Conservation (phyloP, 1,140 invertebrate genomes). For the Hycleus cichorii region DNA sequence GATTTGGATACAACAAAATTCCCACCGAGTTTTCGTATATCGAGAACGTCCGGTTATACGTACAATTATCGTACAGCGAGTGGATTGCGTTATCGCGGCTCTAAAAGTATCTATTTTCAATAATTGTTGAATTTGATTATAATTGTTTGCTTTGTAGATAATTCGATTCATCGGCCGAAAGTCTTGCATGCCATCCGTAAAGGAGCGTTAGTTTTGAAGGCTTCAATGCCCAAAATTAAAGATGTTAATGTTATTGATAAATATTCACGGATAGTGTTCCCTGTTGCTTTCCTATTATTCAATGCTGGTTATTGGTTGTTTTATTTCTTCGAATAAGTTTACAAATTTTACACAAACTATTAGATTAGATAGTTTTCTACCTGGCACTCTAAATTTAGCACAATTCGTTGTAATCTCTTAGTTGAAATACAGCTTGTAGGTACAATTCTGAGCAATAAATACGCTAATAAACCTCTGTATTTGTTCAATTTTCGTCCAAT, state of each 20-base stretch:
- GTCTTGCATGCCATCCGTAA: constrained; percentile 69
- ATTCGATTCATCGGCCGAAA: constrained; percentile 52
- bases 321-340: constrained; percentile 65
- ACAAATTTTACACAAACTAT: not conserved
- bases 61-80: constrained; percentile 40
- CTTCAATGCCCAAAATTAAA: constrained; percentile 86
- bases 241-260: constrained; percentile 97
- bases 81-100: constrained; percentile 53
- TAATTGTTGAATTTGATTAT: not conserved
- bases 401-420: not conserved
- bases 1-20: constrained; percentile 57
- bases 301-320: constrained; percentile 93
- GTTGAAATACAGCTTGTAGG: not conserved
- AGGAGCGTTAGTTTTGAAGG: constrained; percentile 69
- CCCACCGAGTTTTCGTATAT: constrained; percentile 73
- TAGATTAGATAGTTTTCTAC: not conserved
- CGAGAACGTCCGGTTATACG: constrained; percentile 50
- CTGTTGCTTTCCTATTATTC: constrained; percentile 88
- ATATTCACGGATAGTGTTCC: constrained; percentile 90
- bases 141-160: constrained; percentile 39
- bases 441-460: no score
- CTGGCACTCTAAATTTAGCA: not conserved
- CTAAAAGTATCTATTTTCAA: constrained; percentile 42
- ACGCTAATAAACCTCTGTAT: no score
- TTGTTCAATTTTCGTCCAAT: no score